These are phyloP conservation scores for Pimephales promelas DNA, from an alignment of 2,113 vertebrate genomes.

Conservation along the genomic window DNA sequence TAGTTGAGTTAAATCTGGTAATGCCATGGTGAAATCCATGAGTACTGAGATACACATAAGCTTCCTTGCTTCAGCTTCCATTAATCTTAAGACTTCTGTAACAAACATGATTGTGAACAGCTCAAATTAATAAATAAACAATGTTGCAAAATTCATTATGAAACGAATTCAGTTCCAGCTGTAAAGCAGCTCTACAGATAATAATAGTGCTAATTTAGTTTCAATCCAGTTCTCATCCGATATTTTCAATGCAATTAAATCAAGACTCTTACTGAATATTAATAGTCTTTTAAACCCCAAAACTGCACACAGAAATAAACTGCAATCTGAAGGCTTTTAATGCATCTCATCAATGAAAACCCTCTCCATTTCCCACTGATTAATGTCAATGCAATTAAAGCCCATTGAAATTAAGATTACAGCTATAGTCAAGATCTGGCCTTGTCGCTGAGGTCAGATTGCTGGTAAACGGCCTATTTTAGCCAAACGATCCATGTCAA, in stretches of 20 bases:
- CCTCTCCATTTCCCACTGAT: neutral
- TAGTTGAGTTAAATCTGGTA: no score
- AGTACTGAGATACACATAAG: no score
- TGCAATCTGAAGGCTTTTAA: neutral
- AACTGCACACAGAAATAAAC: neutral
- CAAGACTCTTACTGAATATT: neutral
- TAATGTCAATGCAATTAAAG: neutral
- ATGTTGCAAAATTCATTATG: no score
- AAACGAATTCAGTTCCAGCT: neutral
- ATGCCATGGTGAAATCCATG: no score
- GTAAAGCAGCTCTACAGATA: neutral
- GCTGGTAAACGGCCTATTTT: neutral
- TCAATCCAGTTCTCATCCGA: neutral
- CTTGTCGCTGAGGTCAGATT: neutral
- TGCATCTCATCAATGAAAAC: neutral
- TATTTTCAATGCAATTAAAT: neutral
- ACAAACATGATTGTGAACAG: no score
- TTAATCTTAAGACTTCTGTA: no score
- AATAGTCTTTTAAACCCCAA: neutral
- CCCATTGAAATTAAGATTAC: neutral
- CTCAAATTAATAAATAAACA: no score
- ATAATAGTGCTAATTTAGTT: neutral
- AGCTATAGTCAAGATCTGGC: neutral
- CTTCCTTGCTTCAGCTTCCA: no score
- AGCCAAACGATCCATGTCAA: neutral